Evolutionary conservation across 2,888 invertebrate genomes (phyloP).

Genomic region (Coenonympha arcania): DNA sequence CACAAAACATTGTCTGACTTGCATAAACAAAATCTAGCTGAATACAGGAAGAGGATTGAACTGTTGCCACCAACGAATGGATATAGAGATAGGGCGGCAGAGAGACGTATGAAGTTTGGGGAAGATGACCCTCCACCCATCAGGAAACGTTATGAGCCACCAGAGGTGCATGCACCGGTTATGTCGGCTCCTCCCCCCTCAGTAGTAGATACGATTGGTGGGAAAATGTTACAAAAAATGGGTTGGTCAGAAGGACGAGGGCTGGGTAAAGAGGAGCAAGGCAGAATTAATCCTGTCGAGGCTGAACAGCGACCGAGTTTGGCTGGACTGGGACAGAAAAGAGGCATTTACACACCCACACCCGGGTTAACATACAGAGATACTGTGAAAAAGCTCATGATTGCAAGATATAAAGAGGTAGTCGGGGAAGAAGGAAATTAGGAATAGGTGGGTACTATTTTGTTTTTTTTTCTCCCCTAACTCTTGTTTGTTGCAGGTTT

Average conservation of each 20-base stretch:
- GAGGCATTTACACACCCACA: slow-evolving; percentile 82
- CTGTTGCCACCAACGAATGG: slow-evolving; percentile 51
- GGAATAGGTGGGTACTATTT: slow-evolving; percentile 56
- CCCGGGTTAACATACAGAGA: slow-evolving; percentile 92
- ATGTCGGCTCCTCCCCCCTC: slow-evolving; percentile 76
- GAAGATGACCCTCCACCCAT: slow-evolving; percentile 80
- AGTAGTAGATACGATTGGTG: slow-evolving; percentile 93
- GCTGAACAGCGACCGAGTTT: slow-evolving; percentile 79
- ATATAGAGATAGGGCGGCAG: slow-evolving; percentile 97
- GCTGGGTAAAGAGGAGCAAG: slow-evolving; percentile 93
- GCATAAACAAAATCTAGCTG: slow-evolving; percentile 89
- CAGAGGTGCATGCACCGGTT: slow-evolving; percentile 64
- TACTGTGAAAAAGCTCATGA: slow-evolving; percentile 91
- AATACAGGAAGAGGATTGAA: slow-evolving; percentile 64
- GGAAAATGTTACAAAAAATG: slow-evolving; percentile 97
- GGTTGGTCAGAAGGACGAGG: slow-evolving; percentile 99
- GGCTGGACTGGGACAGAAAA: slow-evolving; percentile 90
- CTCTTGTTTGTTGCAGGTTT: slow-evolving; percentile 41
- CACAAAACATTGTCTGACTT: slow-evolving; percentile 95
- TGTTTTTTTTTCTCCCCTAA: slow-evolving; percentile 31
- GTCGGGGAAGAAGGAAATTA: slow-evolving; percentile 72
- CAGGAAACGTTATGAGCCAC: slow-evolving; percentile 60
- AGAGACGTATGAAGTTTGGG: slow-evolving; percentile 93
- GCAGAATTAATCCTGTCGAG: slow-evolving; percentile 93
- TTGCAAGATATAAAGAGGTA: slow-evolving; percentile 88